These are phyloP conservation scores for Alligator mississippiensis DNA, from an alignment of 2,113 vertebrate species.

Conservation along the genomic window DNA sequence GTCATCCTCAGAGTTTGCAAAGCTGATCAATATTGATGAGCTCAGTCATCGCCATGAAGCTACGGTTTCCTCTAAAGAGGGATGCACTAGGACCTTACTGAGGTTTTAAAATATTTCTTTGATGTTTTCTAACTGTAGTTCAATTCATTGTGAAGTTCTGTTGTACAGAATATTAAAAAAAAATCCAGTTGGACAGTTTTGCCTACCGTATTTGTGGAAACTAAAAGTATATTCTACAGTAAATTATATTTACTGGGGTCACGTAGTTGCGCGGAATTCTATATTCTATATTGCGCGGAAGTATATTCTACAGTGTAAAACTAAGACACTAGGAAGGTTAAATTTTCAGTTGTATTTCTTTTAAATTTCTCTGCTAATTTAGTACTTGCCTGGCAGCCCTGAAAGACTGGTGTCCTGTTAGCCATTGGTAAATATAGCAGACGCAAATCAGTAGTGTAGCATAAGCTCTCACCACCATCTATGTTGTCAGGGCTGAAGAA, in stretches of 20 bases:
- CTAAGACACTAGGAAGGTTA: accelerated
- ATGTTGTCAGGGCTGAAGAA: background rate
- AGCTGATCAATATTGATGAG: no score
- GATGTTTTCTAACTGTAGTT: background rate
- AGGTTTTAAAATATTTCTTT: background rate
- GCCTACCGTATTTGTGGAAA: background rate
- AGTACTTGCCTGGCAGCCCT: background rate
- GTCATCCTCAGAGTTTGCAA: no score
- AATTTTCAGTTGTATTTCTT: background rate
- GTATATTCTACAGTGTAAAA: constrained; percentile 21
- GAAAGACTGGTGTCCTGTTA: background rate
- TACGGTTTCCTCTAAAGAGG: background rate
- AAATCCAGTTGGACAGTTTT: background rate
- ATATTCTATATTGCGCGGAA: no score
- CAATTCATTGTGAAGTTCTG: background rate
- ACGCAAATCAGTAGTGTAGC: background rate
- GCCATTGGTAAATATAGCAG: background rate
- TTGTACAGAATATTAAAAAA: background rate
- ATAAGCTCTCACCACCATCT: background rate
- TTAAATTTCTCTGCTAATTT: background rate
- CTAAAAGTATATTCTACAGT: background rate
- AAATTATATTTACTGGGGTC: no score
- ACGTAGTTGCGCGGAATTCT: no score
- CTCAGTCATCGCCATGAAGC: background rate
- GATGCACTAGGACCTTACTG: background rate